Base-by-base conservation (phyloP, 2,113 vertebrate genomes). In the Syrrhaptes paradoxus region DNA sequence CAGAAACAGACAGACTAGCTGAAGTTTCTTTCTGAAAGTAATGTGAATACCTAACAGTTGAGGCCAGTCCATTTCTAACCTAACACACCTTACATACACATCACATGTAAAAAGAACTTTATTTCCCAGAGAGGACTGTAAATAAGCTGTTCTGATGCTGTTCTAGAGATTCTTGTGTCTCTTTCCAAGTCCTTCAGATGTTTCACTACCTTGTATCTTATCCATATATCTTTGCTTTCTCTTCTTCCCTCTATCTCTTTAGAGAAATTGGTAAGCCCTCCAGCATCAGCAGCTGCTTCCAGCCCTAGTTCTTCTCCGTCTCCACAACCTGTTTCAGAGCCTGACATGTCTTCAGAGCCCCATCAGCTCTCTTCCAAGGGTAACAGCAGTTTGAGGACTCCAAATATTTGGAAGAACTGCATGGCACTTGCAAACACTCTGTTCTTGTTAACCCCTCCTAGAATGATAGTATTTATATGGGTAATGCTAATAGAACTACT, bases 251-350 rank as follows among this genome's bases (percentile, higher is more conserved):
- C 91, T 97, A 95, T 95, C 90, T 96, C 85, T 98, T 85, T 81
- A 98, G 98, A 98, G 96, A 98, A 98, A 97, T 93, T 98, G 98
- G 98, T 98, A 95, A 98, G 98, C 98, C 98, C 98, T 97, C 98
- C 98, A 97, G 98, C 98, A 97, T 98, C 98, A 96, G 98, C 98
- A 96, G 98, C 98, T 94, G 98, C 98, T 95, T 98, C 98, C 98
- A 98, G 98, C 93, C 98, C 98, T 98, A 98, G 98, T 72, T 98
- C 98, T 94, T 98, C 98, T 98, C 98, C 98, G 95, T 98, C 98
- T 97, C 98, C 98, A 97, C 98, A 98, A 96, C 98, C 98, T 63
- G 98, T 97, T 91, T 97, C 98, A 97, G 98, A 98, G 95, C 98
- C 97, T 96, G 98, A 98, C 98, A 96, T 98, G 97, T 97, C 98